Evolutionary conservation across 1,140 invertebrate species (phyloP).

Genomic region (Drosophila persimilis): DNA sequence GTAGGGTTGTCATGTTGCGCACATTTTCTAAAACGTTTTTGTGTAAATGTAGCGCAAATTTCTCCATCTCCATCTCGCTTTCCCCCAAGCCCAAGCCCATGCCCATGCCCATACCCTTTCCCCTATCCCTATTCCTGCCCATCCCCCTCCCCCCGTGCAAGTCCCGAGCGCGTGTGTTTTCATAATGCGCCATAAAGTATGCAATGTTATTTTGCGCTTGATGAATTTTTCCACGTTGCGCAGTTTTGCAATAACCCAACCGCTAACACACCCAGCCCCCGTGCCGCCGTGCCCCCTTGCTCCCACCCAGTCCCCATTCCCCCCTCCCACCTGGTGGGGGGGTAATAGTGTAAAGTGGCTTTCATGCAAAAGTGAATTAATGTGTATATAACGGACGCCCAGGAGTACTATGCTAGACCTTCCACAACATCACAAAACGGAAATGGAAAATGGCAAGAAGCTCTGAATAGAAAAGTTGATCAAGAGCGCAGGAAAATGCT

Average conservation of each 20-base stretch:
- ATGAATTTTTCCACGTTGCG: constrained; percentile 78
- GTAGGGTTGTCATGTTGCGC: constrained; percentile 57
- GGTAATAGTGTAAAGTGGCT: constrained; percentile 71
- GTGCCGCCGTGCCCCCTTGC: neutral
- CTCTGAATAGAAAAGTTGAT: constrained; percentile 25
- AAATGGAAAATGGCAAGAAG: constrained; percentile 6
- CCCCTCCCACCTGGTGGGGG: constrained; percentile 1
- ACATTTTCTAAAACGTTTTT: constrained; percentile 78
- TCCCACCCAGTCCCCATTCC: constrained; percentile 10
- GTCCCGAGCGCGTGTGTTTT: constrained; percentile 69
- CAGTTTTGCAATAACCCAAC: constrained; percentile 50
- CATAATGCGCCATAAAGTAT: constrained; percentile 81
- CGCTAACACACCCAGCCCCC: neutral
- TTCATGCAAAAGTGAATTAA: constrained; percentile 69
- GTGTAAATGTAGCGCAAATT: constrained; percentile 77
- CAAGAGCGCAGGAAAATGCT: constrained; percentile 14
- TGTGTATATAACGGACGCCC: constrained; percentile 35
- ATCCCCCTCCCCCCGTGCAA: constrained; percentile 14
- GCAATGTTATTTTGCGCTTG: constrained; percentile 81
- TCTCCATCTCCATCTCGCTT: constrained; percentile 11
- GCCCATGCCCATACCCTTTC: too few relatives aligned
- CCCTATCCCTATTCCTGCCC: neutral
- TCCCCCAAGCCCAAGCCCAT: too few relatives aligned
- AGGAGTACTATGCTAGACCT: constrained; percentile 29
- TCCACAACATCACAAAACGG: constrained; percentile 10